Base-by-base conservation (phyloP, 2,113 vertebrate genomes). In the Trichomycterus rosablanca region DNA sequence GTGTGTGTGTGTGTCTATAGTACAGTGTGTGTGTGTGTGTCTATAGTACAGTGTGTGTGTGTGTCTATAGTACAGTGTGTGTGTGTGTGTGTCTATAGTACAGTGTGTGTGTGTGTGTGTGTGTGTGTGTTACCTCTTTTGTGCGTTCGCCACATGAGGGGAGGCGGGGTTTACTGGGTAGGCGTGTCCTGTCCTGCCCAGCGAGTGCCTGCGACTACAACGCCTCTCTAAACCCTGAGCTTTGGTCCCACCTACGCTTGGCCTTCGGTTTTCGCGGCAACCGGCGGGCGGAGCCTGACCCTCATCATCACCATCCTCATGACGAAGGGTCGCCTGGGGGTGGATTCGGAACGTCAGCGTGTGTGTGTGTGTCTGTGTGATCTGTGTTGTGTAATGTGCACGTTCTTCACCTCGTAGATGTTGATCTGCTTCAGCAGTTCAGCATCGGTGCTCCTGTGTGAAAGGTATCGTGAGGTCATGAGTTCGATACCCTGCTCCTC, bases 401-500 rank as follows among this genome's bases (percentile, higher is more conserved):
- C n/a, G 3, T 8, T 6, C 18, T 46, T 28, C 84, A 97, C 95
- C 94, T 97, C 95, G 51, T 97, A 97, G 74, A 94, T 90, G 81
- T 90, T 94, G 72, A 97, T 86, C 74, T 97, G 95, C 74, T 97
- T 93, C 57, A 92, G 85, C 59, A 97, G 83, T 75, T 95, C 93
- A 73, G 93, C 84, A 74, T 96, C 94, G 1, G 91, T 92, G 72
- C 93, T 91, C 83, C 87, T 95, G 70, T 91, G 88, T 51, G 83
- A 90, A 79, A 94, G 80, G 73, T 95, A 91, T 63, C 91, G 86
- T 73, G 89, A 89, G 22, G 90, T 87, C 78, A 97, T 83, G 0
- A 82, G 76, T 45, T 94, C 92, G 9, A 97, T 94, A 67, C 89
- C 90, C 55, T 95, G 88, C 60, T 97, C 94, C 84, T 97, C 95